phyloP scores from a whole-genome alignment of 2,888 invertebrate species.

The Brachyptera risi region DNA sequence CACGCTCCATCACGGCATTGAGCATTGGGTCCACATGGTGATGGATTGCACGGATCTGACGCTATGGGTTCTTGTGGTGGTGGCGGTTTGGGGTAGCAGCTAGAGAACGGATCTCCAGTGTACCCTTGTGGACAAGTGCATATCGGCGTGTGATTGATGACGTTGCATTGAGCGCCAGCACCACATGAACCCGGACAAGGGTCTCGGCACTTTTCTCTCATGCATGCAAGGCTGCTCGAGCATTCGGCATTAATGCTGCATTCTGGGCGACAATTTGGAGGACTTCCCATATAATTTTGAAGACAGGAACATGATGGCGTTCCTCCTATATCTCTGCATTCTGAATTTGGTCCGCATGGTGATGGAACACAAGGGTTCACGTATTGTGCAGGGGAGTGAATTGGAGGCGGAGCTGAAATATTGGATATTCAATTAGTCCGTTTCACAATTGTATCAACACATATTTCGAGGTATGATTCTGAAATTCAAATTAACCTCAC shows the following conservation, averaged over 20 bases:
- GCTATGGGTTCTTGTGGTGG: constrained; percentile 39
- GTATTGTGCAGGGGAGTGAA: constrained; percentile 35
- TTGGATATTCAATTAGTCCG: too few relatives aligned
- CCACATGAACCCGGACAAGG: constrained; percentile 51
- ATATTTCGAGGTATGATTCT: too few relatives aligned
- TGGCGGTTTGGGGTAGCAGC: constrained; percentile 40
- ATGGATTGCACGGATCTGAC: constrained; percentile 45
- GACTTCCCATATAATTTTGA: constrained; percentile 55
- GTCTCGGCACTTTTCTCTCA: constrained; percentile 48
- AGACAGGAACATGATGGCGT: constrained; percentile 53
- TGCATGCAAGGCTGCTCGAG: constrained; percentile 48
- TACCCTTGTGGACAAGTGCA: constrained; percentile 54
- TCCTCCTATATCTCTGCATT: constrained; percentile 61
- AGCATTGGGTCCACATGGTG: constrained; percentile 54
- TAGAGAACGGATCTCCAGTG: constrained; percentile 42
- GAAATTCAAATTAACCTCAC: constrained; percentile 21
- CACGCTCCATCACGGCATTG: constrained; percentile 59
- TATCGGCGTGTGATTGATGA: constrained; percentile 41
- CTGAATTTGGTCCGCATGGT: constrained; percentile 74
- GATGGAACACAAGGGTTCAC: constrained; percentile 64
- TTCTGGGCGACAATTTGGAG: constrained; percentile 69
- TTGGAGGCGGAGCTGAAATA: constrained; percentile 21
- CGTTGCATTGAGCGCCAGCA: constrained; percentile 41
- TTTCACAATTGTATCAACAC: too few relatives aligned
- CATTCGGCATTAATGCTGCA: constrained; percentile 71